Evolutionary conservation across 1,140 invertebrate genomes (phyloP).

Genomic region (Zeugodacus cucurbitae): DNA sequence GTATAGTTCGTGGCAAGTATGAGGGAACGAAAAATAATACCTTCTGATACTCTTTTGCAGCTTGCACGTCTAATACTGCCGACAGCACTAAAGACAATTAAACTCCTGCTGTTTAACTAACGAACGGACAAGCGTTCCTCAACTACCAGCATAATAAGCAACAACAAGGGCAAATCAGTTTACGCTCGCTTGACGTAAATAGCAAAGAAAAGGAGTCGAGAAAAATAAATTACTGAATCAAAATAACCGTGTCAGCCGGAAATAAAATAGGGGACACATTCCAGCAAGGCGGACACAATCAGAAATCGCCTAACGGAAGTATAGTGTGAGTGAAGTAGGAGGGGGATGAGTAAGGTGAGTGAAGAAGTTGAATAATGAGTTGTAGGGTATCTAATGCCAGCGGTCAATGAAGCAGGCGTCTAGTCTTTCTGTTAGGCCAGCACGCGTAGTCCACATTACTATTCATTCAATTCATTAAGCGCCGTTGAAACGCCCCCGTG

Average conservation of each 20-base stretch:
- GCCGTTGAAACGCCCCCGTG: not conserved
- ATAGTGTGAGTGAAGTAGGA: not conserved
- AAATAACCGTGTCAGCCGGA: constrained; percentile 31
- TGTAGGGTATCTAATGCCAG: not conserved
- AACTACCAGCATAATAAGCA: not conserved
- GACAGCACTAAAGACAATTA: constrained; percentile 30
- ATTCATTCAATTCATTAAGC: constrained; percentile 20
- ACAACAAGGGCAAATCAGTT: not conserved
- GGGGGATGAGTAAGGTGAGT: not conserved
- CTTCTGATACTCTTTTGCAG: not conserved
- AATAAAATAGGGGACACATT: constrained; percentile 2
- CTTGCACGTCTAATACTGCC: not conserved
- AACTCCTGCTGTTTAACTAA: constrained; percentile 22
- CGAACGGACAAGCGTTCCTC: not conserved
- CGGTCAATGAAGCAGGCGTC: not conserved
- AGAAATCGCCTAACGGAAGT: not conserved
- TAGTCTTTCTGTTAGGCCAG: not conserved
- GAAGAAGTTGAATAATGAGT: not conserved
- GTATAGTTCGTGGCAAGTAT: not conserved
- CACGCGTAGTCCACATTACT: not conserved
- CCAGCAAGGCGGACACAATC: not conserved
- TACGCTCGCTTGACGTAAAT: not conserved
- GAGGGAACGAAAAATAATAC: not conserved
- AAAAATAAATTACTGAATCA: constrained; percentile 14
- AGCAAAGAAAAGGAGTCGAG: not conserved